Conservation (phyloP, 2,113 vertebrate genomes). For the Corythornis cristatus region DNA sequence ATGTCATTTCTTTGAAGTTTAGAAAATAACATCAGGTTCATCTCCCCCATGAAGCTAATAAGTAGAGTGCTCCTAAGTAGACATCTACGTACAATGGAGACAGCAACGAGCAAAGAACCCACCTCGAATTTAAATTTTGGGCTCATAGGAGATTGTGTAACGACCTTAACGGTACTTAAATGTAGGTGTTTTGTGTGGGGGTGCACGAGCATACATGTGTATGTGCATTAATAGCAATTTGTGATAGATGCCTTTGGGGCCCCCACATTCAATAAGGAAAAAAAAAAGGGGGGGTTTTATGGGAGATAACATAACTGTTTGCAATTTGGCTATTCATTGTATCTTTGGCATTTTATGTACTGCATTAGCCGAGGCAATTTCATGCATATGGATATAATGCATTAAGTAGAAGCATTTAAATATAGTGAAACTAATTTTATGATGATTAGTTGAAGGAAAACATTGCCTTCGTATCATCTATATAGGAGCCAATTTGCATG, state of each 20-base stretch:
- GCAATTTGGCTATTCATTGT: slow-evolving; percentile 95
- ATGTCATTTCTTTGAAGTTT: not conserved
- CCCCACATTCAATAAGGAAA: slow-evolving; percentile 75
- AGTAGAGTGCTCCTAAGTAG: rapidly evolving
- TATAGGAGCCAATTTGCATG: slow-evolving; percentile 88
- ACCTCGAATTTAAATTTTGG: not conserved
- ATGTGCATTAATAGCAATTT: slow-evolving; percentile 83
- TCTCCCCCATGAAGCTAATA: too few species aligned
- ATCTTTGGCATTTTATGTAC: slow-evolving; percentile 94
- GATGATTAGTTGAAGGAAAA: slow-evolving; percentile 97
- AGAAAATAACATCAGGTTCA: not conserved
- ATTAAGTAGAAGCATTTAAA: slow-evolving; percentile 95
- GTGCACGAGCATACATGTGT: not conserved
- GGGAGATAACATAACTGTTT: slow-evolving; percentile 92
- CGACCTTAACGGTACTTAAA: slow-evolving; percentile 72
- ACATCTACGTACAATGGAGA: rapidly evolving
- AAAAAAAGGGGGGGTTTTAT: slow-evolving; percentile 81
- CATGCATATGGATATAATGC: slow-evolving; percentile 99
- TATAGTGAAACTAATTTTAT: slow-evolving; percentile 99
- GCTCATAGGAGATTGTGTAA: not conserved
- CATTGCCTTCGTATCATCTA: slow-evolving; percentile 83
- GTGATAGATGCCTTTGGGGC: slow-evolving; percentile 90
- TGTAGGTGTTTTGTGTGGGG: slow-evolving; percentile 39
- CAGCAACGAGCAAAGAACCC: not conserved
- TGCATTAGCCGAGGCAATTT: slow-evolving; percentile 99